Evolutionary conservation across 53 echinoderm and acorn worm genomes (phyloP).

Genomic region (Hippasteria phrygiana): DNA sequence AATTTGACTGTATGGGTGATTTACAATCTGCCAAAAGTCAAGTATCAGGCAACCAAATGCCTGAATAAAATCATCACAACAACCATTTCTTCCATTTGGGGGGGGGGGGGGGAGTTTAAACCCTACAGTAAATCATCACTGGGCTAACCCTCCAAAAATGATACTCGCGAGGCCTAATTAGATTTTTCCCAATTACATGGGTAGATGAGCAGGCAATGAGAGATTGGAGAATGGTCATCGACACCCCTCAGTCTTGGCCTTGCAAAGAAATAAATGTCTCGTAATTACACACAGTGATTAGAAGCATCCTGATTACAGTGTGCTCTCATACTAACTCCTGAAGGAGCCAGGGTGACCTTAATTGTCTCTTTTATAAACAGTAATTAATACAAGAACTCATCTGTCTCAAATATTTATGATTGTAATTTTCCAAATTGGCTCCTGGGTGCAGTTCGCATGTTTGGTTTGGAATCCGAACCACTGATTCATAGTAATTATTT

Average conservation of each 20-base stretch:
- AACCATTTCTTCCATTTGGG: neutral
- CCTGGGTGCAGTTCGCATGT: neutral
- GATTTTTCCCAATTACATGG: conserved; percentile 55
- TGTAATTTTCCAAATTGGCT: neutral
- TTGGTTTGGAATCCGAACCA: neutral
- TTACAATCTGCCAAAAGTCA: neutral
- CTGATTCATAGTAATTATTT: neutral
- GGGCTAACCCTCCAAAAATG: conserved; percentile 16
- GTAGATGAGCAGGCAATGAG: conserved; percentile 5
- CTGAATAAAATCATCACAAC: neutral
- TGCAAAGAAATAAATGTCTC: neutral
- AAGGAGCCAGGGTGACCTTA: neutral
- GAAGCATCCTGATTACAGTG: neutral
- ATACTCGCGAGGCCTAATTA: conserved; percentile 37
- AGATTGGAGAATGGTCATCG: neutral
- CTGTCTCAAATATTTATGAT: neutral
- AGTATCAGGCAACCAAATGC: neutral
- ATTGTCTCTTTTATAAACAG: neutral
- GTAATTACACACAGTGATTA: neutral
- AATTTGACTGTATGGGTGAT: neutral
- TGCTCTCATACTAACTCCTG: neutral
- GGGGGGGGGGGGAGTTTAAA: neutral
- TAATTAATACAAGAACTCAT: neutral
- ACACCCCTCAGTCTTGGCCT: neutral
- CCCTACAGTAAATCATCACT: conserved; percentile 3